Conservation (phyloP, 1,140 invertebrate genomes). For the Psix sp. region DNA sequence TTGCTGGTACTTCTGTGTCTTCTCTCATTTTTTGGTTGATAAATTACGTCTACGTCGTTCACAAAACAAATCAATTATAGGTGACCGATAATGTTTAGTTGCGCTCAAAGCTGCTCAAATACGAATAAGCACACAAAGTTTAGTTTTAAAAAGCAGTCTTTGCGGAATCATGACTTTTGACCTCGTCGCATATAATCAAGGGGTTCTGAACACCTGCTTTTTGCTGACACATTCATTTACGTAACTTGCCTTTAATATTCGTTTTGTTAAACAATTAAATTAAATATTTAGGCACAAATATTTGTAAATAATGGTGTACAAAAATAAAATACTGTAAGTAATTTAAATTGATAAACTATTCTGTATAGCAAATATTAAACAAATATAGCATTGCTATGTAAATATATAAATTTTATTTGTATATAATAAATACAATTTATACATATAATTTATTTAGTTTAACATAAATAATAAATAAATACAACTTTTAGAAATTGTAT, state of each 20-base stretch:
- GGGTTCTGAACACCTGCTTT: constrained; percentile 11
- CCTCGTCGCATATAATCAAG: constrained; percentile 36
- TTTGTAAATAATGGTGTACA: too few relatives aligned
- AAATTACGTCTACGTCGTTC: constrained; percentile 30
- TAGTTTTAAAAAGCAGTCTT: constrained; percentile 28
- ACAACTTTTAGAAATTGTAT: too few relatives aligned
- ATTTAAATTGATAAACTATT: too few relatives aligned
- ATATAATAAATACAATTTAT: too few relatives aligned
- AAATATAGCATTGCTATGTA: too few relatives aligned
- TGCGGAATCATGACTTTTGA: constrained; percentile 48
- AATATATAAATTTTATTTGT: too few relatives aligned
- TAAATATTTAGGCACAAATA: too few relatives aligned
- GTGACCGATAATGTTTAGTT: constrained; percentile 4
- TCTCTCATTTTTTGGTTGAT: constrained; percentile 60
- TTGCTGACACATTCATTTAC: constrained; percentile 56
- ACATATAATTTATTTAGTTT: too few relatives aligned
- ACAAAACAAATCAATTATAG: not conserved
- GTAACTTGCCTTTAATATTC: constrained; percentile 14
- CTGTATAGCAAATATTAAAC: too few relatives aligned
- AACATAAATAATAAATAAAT: too few relatives aligned
- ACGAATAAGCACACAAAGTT: constrained; percentile 36
- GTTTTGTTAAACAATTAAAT: not conserved
- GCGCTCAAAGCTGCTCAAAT: constrained; percentile 10
- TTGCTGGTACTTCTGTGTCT: constrained; percentile 42
- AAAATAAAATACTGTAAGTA: too few relatives aligned